Base-by-base conservation (phyloP, 2,113 vertebrate species). In the Protomyctophum bolini region DNA sequence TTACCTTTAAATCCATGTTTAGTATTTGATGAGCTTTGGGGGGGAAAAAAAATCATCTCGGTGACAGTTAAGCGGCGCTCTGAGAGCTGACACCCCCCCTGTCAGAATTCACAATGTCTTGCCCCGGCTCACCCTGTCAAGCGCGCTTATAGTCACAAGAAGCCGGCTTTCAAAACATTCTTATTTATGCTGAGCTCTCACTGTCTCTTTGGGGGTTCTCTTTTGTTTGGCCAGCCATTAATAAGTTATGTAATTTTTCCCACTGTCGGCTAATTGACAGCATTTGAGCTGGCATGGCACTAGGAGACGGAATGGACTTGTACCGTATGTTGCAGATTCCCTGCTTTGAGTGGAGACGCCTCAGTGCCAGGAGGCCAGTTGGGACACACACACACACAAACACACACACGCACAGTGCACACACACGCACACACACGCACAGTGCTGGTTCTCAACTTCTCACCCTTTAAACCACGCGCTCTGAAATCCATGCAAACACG, bases 241-340 rank as follows among this genome's bases (percentile, higher is more conserved):
- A 90, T 90, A 88, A 91, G 77, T 89, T 4, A 91, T 90, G 84
- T 55, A 66, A 66, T 73, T 81, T 83, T 83, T 33, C 76, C 73
- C 75, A 41, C 81, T 79, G 86, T 87, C 85, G 63, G 64, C 66
- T 88, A 81, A 89, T 87, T 89, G 90, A 88, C 84, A 58, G 68
- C 70, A 86, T 89, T 80, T 82, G 82, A 87, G 66, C 73, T 86
- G 84, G 82, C 88, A 87, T 83, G 68, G 72, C 41, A 60, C 49
- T 6, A 71, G 79, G 63, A 69, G 75, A 66, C 33, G 1, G 63
- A 73, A 76, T 76, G 68, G 75, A 70, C 72, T 71, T 70, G 63
- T 60, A 28, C 66, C 63, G 65, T 69, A 80, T 7, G 76, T 77
- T 77, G 80, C 70, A 33, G 49, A 78, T 89, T 75, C 62, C 68